phyloP scores from a whole-genome alignment of 2,113 vertebrate genomes.

The Alectura lathami region DNA sequence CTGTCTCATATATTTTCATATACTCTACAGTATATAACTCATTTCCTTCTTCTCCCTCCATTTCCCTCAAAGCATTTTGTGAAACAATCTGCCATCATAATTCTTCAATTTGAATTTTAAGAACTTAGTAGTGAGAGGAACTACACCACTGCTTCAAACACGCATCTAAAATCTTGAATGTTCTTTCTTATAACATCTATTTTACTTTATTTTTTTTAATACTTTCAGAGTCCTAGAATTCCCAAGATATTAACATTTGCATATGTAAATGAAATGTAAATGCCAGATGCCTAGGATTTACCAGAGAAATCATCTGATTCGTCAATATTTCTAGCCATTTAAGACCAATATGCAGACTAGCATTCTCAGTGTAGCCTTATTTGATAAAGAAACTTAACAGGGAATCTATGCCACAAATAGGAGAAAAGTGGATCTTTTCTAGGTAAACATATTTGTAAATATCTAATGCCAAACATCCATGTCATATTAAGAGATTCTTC shows the following conservation, averaged over 20 bases:
- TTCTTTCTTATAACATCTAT: not conserved
- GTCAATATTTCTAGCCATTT: not conserved
- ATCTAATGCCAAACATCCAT: not conserved
- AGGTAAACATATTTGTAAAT: not conserved
- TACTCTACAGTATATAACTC: not conserved
- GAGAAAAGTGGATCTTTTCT: not conserved
- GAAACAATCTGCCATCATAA: not conserved
- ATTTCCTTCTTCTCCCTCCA: not conserved
- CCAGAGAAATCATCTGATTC: not conserved
- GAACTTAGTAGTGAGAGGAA: not conserved
- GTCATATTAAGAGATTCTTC: not conserved
- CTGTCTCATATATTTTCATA: not conserved
- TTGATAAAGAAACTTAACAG: not conserved
- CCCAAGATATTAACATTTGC: not conserved
- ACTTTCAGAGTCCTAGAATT: not conserved
- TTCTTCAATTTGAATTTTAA: not conserved
- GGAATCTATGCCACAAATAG: not conserved
- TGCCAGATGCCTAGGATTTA: not conserved
- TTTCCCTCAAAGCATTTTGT: not conserved
- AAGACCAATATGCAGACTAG: not conserved
- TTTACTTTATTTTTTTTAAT: not conserved
- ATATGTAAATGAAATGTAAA: not conserved
- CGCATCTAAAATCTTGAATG: not conserved
- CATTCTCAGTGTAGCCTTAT: not conserved
- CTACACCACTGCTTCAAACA: not conserved